A percentile compares a stretch with the other conserved stretches of the same genome.
Evolutionary conservation across 2,888 invertebrate genomes (phyloP).

Genomic region (Conops quadrifasciatus): DNA sequence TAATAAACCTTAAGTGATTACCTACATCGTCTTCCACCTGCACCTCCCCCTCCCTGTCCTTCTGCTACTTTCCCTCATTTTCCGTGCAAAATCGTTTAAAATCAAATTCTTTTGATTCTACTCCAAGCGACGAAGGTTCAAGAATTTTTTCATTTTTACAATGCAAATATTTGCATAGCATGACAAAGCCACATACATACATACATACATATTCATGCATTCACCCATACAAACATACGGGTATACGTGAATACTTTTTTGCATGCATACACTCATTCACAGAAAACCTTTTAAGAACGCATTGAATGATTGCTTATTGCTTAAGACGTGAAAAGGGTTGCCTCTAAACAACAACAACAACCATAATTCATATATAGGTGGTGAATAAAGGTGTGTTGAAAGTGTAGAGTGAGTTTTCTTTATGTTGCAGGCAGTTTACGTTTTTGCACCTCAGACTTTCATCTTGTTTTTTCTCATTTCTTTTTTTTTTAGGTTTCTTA

Average conservation of each 20-base stretch:
- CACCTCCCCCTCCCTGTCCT: too few relatives aligned
- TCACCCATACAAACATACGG: too few relatives aligned
- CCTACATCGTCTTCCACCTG: too few relatives aligned
- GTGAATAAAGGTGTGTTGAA: too few relatives aligned
- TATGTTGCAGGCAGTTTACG: conserved; percentile 3
- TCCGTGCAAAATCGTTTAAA: conserved; percentile 20
- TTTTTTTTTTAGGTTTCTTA: conserved; percentile 18
- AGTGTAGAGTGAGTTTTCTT: conserved; percentile 29
- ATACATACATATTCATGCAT: background rate
- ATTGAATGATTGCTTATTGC: conserved; percentile 40
- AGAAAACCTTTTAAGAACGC: conserved; percentile 32
- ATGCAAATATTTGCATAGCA: conserved; percentile 37
- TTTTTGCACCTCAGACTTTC: background rate
- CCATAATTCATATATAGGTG: too few relatives aligned
- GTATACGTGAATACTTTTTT: too few relatives aligned
- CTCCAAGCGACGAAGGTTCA: conserved; percentile 9
- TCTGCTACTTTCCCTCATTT: background rate
- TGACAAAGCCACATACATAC: background rate
- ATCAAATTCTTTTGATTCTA: background rate
- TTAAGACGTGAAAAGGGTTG: conserved; percentile 30
- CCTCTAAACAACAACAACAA: too few relatives aligned
- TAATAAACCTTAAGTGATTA: too few relatives aligned
- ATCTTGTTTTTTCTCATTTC: conserved; percentile 7
- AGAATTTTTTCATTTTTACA: conserved; percentile 37
- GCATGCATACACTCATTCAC: background rate